Evolutionary conservation across 2,888 invertebrate species (phyloP).

Genomic region (Argynnis bischoffii): DNA sequence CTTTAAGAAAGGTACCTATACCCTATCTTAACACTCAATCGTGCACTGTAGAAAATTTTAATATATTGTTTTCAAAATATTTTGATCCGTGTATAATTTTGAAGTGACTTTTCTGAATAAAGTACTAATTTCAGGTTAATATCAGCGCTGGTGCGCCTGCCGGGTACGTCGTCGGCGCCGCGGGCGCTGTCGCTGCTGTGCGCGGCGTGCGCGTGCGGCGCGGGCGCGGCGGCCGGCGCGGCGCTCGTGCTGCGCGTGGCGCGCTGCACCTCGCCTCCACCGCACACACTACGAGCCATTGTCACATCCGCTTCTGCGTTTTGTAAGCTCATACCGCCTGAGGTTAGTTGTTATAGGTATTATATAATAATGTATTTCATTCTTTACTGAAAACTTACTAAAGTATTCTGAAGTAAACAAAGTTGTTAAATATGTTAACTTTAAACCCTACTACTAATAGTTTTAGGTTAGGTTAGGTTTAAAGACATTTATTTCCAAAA

Average conservation of each 20-base stretch:
- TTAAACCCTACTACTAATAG: too few relatives aligned
- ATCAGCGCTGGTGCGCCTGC: conserved; percentile 55
- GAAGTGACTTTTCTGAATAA: background rate
- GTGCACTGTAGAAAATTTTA: too few relatives aligned
- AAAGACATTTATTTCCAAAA: too few relatives aligned
- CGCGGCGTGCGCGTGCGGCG: conserved; percentile 51
- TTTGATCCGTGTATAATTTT: background rate
- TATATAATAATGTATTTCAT: background rate
- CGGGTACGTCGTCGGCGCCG: conserved; percentile 48
- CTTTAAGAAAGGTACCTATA: background rate
- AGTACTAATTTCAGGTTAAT: conserved; percentile 53
- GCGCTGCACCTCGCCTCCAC: conserved; percentile 47
- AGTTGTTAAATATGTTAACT: too few relatives aligned
- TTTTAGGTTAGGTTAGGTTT: too few relatives aligned
- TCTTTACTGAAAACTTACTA: background rate
- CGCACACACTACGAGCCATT: conserved; percentile 47
- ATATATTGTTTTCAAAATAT: too few relatives aligned
- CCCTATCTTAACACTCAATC: too few relatives aligned
- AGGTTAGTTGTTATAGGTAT: conserved; percentile 40
- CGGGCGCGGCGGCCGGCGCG: conserved; percentile 49
- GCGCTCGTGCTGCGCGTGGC: conserved; percentile 54
- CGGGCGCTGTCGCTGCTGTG: conserved; percentile 45
- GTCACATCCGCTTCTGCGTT: conserved; percentile 47
- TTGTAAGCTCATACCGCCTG: conserved; percentile 46
- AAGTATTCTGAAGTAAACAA: too few relatives aligned